Conservation (phyloP, 1,140 invertebrate species). For the Drosophila lacteicornis region DNA sequence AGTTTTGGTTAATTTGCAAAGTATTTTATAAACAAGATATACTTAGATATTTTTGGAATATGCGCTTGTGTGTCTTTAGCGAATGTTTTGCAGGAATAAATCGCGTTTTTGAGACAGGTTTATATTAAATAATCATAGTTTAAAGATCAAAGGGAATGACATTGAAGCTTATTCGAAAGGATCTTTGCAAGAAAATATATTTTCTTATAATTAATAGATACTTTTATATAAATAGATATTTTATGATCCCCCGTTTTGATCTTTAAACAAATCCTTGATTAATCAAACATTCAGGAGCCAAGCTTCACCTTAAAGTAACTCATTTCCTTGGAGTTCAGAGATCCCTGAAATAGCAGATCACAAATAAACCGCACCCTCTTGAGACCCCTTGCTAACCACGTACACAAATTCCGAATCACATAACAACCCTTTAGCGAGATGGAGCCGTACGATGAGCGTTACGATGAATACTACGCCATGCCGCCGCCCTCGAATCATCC, state of each 20-base stretch:
- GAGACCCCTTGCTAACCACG: conserved; percentile 53
- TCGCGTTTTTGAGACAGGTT: conserved; percentile 18
- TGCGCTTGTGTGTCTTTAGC: conserved; percentile 77
- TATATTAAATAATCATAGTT: not conserved
- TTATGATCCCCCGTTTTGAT: not conserved
- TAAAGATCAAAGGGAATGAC: not conserved
- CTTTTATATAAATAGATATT: not conserved
- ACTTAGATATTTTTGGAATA: conserved; percentile 32
- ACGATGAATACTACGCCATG: conserved; percentile 74
- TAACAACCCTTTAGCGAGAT: conserved; percentile 80
- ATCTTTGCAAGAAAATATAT: no score
- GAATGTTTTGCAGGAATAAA: conserved; percentile 67
- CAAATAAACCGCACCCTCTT: conserved; percentile 3
- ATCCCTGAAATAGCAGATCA: not conserved
- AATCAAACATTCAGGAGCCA: not conserved
- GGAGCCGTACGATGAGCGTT: conserved; percentile 82
- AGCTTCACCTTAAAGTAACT: not conserved
- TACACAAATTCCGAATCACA: conserved; percentile 35
- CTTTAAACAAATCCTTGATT: not conserved
- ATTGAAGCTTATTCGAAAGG: no score
- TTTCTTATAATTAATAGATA: no score
- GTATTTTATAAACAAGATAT: conserved; percentile 34
- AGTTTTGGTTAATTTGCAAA: conserved; percentile 78
- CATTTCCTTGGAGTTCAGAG: not conserved
- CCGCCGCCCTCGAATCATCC: conserved; percentile 54